Base-by-base conservation (phyloP, 2,888 invertebrate genomes). In the Sceliomorpha sp. region DNA sequence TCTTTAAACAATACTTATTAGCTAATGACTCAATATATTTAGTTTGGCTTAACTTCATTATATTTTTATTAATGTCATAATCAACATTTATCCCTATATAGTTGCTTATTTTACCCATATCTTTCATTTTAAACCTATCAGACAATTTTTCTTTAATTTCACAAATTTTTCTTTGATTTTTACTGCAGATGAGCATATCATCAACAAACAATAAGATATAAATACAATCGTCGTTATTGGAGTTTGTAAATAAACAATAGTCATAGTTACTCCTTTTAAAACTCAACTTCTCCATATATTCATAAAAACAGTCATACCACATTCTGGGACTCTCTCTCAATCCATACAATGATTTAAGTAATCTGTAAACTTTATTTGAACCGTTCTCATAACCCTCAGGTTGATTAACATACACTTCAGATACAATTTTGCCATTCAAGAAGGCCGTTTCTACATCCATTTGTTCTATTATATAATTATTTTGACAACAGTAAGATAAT, bases 321-420 rank as follows among this genome's bases (percentile, higher is more conserved):
- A 17, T 29, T 20, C 67, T 44, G 0, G 59, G 66, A 24, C 59
- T 66, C 27, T 51, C 66, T 15, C 40, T 17, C 9, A 66, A 29
- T 0, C 59, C 67, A 32, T 67, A 60, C 14, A 66, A 7, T 6
- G 66, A 27, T 31, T 59, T 66, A 15, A n/a, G 2, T 24, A 66
- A 37, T 39, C 42, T 29, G 6, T 36, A 70, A n/a, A 58, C 58
- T 31, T 59, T 29, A 37, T 48, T 42, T 4, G 10, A 24, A 9
- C 42, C 45, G 7, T 62, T 44, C 44, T 68, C 40, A 40, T 58
- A 70, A 2, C 73, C 70, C 40, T 26, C 5, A 8, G 70, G 68
- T 48, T 70, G 48, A 1, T 64, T 34, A 7, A 59, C 47, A 42
- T 56, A 67, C 6, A 63, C 60, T 44, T 70, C 63, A 10, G 62